Conservation (phyloP, 1,140 invertebrate genomes). For the Lithobius niger region DNA sequence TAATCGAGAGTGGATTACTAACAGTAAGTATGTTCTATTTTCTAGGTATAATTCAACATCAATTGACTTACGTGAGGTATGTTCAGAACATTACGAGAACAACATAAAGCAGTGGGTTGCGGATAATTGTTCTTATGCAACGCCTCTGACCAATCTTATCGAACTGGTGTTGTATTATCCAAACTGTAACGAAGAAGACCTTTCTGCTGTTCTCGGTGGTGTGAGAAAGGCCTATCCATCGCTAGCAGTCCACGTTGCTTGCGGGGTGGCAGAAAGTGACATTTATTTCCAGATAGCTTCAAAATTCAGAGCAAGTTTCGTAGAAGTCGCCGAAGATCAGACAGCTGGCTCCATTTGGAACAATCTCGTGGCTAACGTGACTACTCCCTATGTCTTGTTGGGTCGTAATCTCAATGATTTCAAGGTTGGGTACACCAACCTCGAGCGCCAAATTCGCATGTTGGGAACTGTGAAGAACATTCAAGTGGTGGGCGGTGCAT, state of each 20-base stretch:
- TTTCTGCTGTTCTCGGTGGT: not conserved
- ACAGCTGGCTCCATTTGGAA: slow-evolving; percentile 18
- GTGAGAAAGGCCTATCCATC: not conserved
- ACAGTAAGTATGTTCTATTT: no score
- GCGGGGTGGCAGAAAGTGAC: not conserved
- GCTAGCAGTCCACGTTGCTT: not conserved
- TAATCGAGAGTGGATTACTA: no score
- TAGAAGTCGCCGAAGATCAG: no score
- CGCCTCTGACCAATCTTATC: no score
- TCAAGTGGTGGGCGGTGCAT: slow-evolving; percentile 22
- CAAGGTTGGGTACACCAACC: slow-evolving; percentile 13
- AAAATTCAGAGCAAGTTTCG: not conserved
- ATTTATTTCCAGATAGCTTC: not conserved
- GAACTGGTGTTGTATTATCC: no score
- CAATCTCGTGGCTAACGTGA: slow-evolving; percentile 14
- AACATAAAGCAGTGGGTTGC: no score
- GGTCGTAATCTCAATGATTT: slow-evolving; percentile 18
- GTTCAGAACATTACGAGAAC: no score
- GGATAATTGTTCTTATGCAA: no score
- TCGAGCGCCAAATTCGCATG: slow-evolving; percentile 26
- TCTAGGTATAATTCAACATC: no score
- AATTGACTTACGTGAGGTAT: no score
- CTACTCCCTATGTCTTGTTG: slow-evolving; percentile 26
- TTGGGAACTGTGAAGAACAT: slow-evolving; percentile 16
- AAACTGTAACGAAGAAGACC: no score